phyloP scores from a whole-genome alignment of 1,140 invertebrate genomes.

The Chironomus striatipennis region DNA sequence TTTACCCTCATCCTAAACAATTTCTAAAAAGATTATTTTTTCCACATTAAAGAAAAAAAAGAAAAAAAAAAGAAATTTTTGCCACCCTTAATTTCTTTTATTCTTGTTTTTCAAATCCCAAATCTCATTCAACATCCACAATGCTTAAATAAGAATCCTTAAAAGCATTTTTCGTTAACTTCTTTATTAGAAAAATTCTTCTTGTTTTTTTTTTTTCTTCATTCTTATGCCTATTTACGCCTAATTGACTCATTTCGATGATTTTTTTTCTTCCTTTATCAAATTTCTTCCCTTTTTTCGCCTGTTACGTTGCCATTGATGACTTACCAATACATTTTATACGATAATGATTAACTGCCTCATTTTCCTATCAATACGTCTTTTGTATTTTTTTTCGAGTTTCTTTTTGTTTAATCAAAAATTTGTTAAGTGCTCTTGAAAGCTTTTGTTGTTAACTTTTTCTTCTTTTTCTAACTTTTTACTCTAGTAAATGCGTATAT shows the following conservation, averaged over 20 bases:
- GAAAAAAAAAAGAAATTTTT: no score
- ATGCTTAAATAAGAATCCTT: neutral
- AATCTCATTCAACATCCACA: no score
- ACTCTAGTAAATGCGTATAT: no score
- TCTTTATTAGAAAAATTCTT: neutral
- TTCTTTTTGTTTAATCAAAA: neutral
- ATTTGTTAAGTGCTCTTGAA: neutral
- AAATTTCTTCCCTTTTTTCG: no score
- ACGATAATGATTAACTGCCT: slow-evolving; percentile 1
- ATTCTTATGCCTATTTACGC: neutral
- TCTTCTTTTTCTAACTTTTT: no score
- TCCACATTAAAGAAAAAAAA: no score
- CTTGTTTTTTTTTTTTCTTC: neutral
- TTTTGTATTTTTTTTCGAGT: neutral
- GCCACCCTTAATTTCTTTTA: no score
- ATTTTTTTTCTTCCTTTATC: neutral
- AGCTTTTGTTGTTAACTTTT: neutral
- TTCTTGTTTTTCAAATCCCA: no score
- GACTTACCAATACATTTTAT: neutral
- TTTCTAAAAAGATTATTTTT: no score
- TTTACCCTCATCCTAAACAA: no score
- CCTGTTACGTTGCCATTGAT: neutral
- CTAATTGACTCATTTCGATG: slow-evolving; percentile 1
- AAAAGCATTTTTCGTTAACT: neutral
- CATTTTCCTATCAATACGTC: neutral